phyloP scores from a whole-genome alignment of 2,888 invertebrate genomes.

The Subacronicta megacephala region DNA sequence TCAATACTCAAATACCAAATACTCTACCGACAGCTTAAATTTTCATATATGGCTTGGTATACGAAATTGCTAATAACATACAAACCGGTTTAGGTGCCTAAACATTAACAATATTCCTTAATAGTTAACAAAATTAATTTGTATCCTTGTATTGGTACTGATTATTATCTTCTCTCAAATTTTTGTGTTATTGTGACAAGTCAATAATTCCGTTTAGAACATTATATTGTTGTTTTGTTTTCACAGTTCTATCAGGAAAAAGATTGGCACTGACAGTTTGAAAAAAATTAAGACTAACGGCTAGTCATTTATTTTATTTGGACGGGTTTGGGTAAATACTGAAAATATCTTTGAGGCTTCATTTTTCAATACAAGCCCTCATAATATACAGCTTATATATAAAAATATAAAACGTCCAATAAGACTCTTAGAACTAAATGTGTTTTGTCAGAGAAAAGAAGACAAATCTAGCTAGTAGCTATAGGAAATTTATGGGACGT shows the following conservation, averaged over 20 bases:
- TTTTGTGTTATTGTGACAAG: slow-evolving; percentile 4
- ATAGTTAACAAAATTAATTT: slow-evolving; percentile 9
- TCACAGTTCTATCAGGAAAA: slow-evolving; percentile 3
- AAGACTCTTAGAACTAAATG: no score
- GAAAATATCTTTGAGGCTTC: no score
- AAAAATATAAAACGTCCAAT: no score
- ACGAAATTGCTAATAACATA: slow-evolving; percentile 9
- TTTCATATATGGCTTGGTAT: neutral
- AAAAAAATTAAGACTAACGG: neutral
- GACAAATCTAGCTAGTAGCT: no score
- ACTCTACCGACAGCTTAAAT: neutral
- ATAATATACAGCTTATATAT: no score
- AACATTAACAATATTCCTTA: slow-evolving; percentile 2
- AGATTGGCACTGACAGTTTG: neutral
- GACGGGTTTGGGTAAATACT: neutral
- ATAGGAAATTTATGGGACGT: no score
- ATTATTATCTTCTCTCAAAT: slow-evolving; percentile 17
- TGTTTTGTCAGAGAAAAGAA: no score
- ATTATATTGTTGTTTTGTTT: slow-evolving; percentile 5
- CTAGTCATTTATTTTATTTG: neutral
- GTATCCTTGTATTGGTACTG: slow-evolving; percentile 10
- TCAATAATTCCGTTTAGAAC: neutral
- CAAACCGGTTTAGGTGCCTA: neutral
- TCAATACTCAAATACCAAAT: slow-evolving; percentile 6
- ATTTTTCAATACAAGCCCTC: no score